Evolutionary conservation across 2,797 vertebrate species (phyloP).

Genomic region (Anguilla anguilla): DNA sequence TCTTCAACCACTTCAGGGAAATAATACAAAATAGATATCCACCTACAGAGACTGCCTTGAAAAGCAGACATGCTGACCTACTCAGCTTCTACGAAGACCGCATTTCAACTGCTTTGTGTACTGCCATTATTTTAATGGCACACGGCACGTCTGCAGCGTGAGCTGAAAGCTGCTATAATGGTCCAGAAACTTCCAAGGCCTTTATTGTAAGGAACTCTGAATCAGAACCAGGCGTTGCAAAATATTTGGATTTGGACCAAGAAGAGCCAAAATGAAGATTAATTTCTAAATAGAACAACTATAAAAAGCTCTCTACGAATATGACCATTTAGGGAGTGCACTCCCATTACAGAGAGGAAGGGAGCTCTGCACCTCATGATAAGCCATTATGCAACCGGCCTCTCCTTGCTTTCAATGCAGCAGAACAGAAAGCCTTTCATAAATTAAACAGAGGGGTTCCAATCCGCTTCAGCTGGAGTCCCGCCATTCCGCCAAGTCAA

Average conservation of each 20-base stretch:
- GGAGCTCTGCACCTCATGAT: background rate
- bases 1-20: background rate
- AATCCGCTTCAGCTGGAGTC: conserved; percentile 5
- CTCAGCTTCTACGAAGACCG: background rate
- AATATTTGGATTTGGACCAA: background rate
- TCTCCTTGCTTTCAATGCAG: background rate
- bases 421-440: conserved; percentile 12
- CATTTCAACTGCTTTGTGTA: background rate
- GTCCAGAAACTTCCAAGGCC: background rate
- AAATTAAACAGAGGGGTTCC: conserved; percentile 5
- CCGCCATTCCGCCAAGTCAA: conserved; percentile 4
- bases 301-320: background rate
- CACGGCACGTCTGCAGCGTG: background rate
- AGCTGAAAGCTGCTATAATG: background rate
- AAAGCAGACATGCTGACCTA: background rate
- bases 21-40: background rate
- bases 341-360: background rate
- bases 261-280: background rate
- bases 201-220: background rate
- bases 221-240: background rate
- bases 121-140: background rate
- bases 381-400: background rate
- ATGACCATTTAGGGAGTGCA: conserved; percentile 15
- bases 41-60: background rate
- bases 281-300: background rate